Conservation (phyloP, 2,113 vertebrate species). For the Halichoeres trimaculatus region DNA sequence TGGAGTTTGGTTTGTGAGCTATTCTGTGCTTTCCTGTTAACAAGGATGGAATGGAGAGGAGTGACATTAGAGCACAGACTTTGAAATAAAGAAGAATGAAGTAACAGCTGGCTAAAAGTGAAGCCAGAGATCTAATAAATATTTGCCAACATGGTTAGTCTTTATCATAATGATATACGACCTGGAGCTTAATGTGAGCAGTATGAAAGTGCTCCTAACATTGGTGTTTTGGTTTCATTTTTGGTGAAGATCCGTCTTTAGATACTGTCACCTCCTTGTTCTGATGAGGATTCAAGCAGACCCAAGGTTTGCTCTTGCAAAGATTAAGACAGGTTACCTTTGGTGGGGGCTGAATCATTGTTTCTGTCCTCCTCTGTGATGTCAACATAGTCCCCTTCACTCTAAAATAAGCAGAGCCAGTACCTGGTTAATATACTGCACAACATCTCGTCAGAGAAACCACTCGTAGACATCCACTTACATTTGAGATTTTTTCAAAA, state of each 20-base stretch:
- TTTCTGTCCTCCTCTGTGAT: constrained; percentile 90
- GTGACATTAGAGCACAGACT: no score
- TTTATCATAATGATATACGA: no score
- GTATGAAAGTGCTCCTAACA: no score
- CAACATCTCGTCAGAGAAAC: constrained; percentile 2
- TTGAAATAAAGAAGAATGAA: no score
- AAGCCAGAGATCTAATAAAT: no score
- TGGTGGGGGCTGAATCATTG: constrained; percentile 72
- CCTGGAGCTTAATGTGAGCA: no score
- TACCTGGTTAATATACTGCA: background rate
- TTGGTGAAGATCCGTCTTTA: no score
- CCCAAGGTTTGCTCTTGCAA: background rate
- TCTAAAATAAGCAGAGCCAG: constrained; percentile 76
- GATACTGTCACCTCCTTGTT: background rate
- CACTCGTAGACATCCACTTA: constrained; percentile 70
- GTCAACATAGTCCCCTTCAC: constrained; percentile 88
- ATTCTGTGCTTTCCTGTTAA: constrained; percentile 86
- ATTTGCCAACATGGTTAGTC: no score
- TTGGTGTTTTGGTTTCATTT: no score
- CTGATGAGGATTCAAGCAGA: background rate
- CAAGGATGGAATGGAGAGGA: constrained; percentile 13
- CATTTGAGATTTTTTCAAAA: constrained; percentile 87
- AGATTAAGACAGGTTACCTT: constrained; percentile 81
- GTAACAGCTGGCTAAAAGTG: no score
- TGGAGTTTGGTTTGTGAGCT: constrained; percentile 93